Evolutionary conservation across 2,888 invertebrate genomes (phyloP), one percentile per base, ranked within the genome.

Genomic region (Spicauda simplicius): DNA sequence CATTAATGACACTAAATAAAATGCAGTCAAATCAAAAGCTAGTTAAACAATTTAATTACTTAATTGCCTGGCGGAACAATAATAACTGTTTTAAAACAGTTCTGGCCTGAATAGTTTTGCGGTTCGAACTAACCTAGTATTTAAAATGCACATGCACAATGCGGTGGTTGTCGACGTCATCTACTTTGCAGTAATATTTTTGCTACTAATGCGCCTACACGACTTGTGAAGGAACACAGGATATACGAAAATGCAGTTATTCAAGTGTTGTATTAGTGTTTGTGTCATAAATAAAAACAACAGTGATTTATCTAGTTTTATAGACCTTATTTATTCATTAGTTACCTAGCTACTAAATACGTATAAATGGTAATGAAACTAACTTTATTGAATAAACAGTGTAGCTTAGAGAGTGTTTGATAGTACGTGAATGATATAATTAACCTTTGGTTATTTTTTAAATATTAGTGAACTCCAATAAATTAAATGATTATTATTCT

Each of bases 171-270:
- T 79, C 89, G 87, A 92, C 92, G 92, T 92, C 92, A 91, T 88
- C 80, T 88, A 85, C 79, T 90, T 92, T 93, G 92, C 92, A 93
- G 92, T 92, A 85, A 87, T 88, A 91, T 87, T 91, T 91, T 88
- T 81, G 87, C 90, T 81, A 85, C 88, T 89, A 91, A 88, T 90
- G 91, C 91, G 91, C 87, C 81, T 85, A 84, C 87, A 91, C 91
- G 89, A 82, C 76, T 88, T 76, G 77, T 85, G 83, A 84, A 84
- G 82, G 83, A 84, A 83, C 76, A 76, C 80, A 85, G 87, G 85
- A 88, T 85, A 37, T 37, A 80, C 81, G 78, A 90, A 89, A 89
- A 90, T 91, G 92, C 89, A 86, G 87, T 72, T 76, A 72, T 64
- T 74, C 72, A 85, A 74, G 77, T 84, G 81, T 83, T 80, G 78